phyloP scores from a whole-genome alignment of 2,888 invertebrate genomes.

The Dolomedes plantarius region DNA sequence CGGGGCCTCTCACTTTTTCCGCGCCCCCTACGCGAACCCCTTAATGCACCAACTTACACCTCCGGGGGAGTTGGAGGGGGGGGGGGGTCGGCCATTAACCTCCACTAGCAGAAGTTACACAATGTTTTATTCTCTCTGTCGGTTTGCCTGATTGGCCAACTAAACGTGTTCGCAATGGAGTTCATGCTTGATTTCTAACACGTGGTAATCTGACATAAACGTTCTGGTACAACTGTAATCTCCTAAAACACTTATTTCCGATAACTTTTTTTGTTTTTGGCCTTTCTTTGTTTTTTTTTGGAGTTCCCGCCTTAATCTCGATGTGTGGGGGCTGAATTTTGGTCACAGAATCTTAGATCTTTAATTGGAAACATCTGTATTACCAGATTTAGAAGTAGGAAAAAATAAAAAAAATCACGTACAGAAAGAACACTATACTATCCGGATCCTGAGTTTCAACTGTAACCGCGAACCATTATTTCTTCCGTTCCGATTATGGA shows the following conservation, averaged over 20 bases:
- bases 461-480: too few relatives aligned
- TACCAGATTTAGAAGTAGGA: neutral
- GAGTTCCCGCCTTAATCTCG: neutral
- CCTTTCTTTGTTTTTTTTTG: neutral
- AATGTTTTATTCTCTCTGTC: constrained; percentile 28
- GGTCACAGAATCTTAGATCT: neutral
- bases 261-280: neutral
- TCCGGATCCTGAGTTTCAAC: too few relatives aligned
- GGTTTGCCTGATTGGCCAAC: neutral
- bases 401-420: too few relatives aligned
- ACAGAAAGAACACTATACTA: too few relatives aligned
- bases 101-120: constrained; percentile 54
- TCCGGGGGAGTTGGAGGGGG: constrained; percentile 36
- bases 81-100: constrained; percentile 53
- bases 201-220: constrained; percentile 45
- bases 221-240: constrained; percentile 28
- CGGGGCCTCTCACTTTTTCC: constrained; percentile 28
- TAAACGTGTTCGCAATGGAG: constrained; percentile 22
- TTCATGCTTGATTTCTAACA: constrained; percentile 35
- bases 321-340: neutral
- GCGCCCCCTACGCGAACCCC: constrained; percentile 50
- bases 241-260: constrained; percentile 50
- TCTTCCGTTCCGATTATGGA: too few relatives aligned
- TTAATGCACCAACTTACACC: constrained; percentile 67
- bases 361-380: constrained; percentile 11